phyloP scores from a whole-genome alignment of 2,797 vertebrate genomes.

The Lepus oiostolus region DNA sequence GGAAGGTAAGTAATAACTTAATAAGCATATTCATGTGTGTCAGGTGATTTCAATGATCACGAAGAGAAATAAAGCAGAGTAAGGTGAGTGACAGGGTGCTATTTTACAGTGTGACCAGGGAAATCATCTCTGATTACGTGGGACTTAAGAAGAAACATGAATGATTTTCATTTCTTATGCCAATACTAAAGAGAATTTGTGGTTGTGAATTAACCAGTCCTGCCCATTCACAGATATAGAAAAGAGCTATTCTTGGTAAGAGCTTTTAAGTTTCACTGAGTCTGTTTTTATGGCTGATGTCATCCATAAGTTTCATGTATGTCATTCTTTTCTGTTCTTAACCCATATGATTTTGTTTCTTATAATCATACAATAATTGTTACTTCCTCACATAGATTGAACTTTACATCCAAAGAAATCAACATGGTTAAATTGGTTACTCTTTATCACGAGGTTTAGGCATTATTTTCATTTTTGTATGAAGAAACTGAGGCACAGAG shows the following conservation, averaged over 20 bases:
- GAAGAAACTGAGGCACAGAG: constrained; percentile 38
- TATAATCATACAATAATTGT: constrained; percentile 38
- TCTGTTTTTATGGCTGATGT: constrained; percentile 2
- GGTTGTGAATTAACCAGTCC: not conserved
- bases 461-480: not conserved
- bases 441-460: not conserved
- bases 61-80: constrained; percentile 12
- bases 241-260: not conserved
- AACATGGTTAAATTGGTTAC: constrained; percentile 9
- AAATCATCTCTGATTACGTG: not conserved
- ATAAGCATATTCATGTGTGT: not conserved
- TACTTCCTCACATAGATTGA: constrained; percentile 64
- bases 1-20: not conserved
- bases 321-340: constrained; percentile 58
- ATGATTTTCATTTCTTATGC: not conserved
- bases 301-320: not conserved
- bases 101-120: not conserved
- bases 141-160: not conserved
- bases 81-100: not conserved
- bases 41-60: not conserved
- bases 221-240: not conserved
- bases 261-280: not conserved
- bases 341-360: constrained; percentile 33
- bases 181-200: constrained; percentile 32
- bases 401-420: constrained; percentile 63